Base-by-base conservation (phyloP, 2,113 vertebrate genomes). In the Scomber japonicus region DNA sequence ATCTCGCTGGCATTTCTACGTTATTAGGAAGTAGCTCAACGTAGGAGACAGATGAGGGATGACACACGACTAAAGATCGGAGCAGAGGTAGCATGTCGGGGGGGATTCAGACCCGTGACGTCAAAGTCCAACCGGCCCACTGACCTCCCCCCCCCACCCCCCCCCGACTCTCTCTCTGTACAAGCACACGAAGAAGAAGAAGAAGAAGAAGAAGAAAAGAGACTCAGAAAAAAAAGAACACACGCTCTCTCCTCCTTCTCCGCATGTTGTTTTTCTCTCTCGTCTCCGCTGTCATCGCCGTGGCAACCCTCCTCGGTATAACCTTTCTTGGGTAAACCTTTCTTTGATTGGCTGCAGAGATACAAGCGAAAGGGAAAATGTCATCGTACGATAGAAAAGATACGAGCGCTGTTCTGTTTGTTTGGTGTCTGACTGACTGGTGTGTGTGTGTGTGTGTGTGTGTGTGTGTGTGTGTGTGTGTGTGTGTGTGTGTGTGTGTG, bases 1-100 rank as follows among this genome's bases (percentile, higher is more conserved):
- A 73, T 71, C 81, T 77, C 16, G 0, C 0, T 86, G 81, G 51
- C 74, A 79, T 83, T 84, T 84, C 55, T 76, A 0, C 5, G 7
- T 59, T 13, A 54, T 72, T 6, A 51, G 65, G 19, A 67, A 3
- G 31, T 0, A 3, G 54, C 74, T 68, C 7, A 65, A 61, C 68
- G 17, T 1, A 24, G 17, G 14, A 65, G 27, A 40, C 48, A 8
- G 66, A 86, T 16, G 62, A 53, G 64, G 53, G 30, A 54, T 7
- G 60, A 56, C 66, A 35, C 62, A 9, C 11, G 51, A 21, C 76
- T 69, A 24, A 75, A 77, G 63, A 45, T 49, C 30, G 53, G 16
- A 54, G 45, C 65, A 21, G 17, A 71, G 53, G 40, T 59, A 51
- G 7, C 46, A 4, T 45, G 45, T 66, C 14, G n/a, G 50, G 31